phyloP scores from a whole-genome alignment of 53 echinoderm and acorn worm genomes.

The Paracentrotus lividus region DNA sequence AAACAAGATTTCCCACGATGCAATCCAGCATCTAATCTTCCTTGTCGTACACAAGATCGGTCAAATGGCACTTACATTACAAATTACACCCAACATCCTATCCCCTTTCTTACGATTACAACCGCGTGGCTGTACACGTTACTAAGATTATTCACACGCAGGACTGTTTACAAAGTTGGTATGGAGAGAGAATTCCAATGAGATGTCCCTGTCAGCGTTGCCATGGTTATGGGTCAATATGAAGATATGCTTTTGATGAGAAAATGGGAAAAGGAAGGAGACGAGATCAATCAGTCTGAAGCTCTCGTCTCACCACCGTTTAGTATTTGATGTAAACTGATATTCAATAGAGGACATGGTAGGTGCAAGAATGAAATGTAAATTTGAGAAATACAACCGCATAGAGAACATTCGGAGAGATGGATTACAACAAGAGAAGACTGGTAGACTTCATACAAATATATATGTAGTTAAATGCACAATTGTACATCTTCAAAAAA shows the following conservation, averaged over 20 bases:
- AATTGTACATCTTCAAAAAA: too few species aligned
- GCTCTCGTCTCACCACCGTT: background rate
- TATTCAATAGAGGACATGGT: background rate
- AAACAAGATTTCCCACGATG: background rate
- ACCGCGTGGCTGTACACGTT: slow-evolving; percentile 38
- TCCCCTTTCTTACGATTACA: slow-evolving; percentile 17
- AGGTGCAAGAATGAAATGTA: background rate
- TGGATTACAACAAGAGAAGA: too few species aligned
- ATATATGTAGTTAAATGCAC: too few species aligned
- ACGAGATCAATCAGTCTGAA: slow-evolving; percentile 4
- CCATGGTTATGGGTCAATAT: slow-evolving; percentile 60
- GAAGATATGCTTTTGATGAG: slow-evolving; percentile 35
- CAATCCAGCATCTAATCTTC: background rate
- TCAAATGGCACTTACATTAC: slow-evolving; percentile 45
- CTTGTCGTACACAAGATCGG: background rate
- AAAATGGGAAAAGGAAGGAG: slow-evolving; percentile 12
- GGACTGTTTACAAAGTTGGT: slow-evolving; percentile 38
- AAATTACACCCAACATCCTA: slow-evolving; percentile 30
- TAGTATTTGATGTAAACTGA: background rate
- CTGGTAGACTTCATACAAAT: too few species aligned
- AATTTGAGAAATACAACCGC: background rate
- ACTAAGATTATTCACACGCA: slow-evolving; percentile 50
- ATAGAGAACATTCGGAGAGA: background rate
- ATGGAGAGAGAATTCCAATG: slow-evolving; percentile 49
- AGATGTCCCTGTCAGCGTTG: slow-evolving; percentile 43